phyloP scores from a whole-genome alignment of 92 coral and sea anemone species.

The Muricea muricata region DNA sequence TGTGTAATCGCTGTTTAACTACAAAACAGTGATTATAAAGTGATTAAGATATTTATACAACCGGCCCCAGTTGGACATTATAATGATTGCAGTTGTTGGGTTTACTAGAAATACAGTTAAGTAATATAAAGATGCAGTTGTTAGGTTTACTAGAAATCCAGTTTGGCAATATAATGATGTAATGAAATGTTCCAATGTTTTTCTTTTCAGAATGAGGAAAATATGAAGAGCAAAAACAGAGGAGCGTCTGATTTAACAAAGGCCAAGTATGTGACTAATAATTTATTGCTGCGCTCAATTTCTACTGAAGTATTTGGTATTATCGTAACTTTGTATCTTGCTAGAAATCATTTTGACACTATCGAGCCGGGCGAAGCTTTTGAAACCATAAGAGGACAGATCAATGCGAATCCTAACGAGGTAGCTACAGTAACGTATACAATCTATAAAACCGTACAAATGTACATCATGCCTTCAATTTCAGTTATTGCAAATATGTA shows the following conservation, averaged over 20 bases:
- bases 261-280: constrained; percentile 20
- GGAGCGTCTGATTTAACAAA: constrained; percentile 42
- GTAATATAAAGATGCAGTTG: too few species aligned
- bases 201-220: constrained; percentile 19
- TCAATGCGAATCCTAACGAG: constrained; percentile 28
- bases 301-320: too few species aligned
- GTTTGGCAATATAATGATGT: too few species aligned
- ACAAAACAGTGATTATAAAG: too few species aligned
- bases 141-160: background rate
- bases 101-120: too few species aligned
- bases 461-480: too few species aligned
- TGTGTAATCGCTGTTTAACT: too few species aligned
- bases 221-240: constrained; percentile 22
- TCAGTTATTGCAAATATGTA: too few species aligned
- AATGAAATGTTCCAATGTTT: background rate
- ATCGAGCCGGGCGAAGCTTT: constrained; percentile 35
- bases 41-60: too few species aligned
- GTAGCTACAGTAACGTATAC: background rate
- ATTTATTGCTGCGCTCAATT: background rate
- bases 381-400: constrained; percentile 46
- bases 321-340: background rate
- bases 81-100: too few species aligned
- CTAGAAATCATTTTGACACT: constrained; percentile 27
- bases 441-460: too few species aligned
- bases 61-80: too few species aligned